These are phyloP conservation scores for Pycnonotus jocosus DNA, from an alignment of 2,113 vertebrate genomes.

Conservation along the genomic window DNA sequence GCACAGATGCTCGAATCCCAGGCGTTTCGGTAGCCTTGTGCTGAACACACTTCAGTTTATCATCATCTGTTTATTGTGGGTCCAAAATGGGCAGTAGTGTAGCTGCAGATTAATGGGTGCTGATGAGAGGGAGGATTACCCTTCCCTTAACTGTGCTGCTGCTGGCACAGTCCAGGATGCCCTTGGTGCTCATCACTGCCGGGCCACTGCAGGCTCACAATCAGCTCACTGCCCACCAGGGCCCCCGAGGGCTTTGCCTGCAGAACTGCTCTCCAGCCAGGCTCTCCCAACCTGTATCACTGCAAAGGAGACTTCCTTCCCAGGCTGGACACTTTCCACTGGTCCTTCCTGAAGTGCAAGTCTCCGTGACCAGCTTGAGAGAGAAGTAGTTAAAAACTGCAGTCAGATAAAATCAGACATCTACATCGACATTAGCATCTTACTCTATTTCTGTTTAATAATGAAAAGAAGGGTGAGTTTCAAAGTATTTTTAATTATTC, in stretches of 20 bases:
- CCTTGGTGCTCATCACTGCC: not conserved
- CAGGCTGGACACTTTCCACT: not conserved
- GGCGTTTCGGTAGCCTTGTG: accelerated
- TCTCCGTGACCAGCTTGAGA: not conserved
- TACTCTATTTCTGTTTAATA: not conserved
- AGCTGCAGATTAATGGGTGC: not conserved
- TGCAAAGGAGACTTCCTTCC: not conserved
- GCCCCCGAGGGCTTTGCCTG: not conserved
- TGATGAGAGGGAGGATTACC: not conserved
- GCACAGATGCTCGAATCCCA: not conserved
- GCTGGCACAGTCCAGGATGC: not conserved
- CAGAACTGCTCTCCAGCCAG: not conserved
- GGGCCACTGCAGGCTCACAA: accelerated
- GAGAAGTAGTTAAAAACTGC: not conserved
- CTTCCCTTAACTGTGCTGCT: not conserved
- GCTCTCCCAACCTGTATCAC: not conserved
- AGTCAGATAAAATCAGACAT: not conserved
- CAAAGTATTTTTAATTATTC: not conserved
- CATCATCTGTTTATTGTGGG: not conserved
- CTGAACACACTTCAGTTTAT: not conserved
- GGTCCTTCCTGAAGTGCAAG: not conserved
- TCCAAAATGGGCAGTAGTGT: not conserved
- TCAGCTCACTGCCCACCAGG: not conserved
- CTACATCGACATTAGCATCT: not conserved
- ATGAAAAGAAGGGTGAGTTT: not conserved